Percentiles rank a stretch among this genome's conserved stretches.
Conservation (phyloP, 2,797 vertebrate species). For the Fistularia commersonii region DNA sequence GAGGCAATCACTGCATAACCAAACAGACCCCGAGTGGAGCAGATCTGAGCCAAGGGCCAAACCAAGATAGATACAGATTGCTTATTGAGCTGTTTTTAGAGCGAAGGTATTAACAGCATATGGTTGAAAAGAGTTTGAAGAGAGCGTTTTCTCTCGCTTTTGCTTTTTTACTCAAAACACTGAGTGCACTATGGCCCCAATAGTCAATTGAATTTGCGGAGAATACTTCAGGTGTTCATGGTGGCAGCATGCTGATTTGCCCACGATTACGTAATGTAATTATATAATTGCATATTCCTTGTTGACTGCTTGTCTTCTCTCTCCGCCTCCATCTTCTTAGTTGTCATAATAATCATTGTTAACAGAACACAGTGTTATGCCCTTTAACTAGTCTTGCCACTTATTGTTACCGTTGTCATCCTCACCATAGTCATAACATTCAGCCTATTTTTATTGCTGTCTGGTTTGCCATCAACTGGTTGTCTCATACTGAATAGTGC, state of each 20-base stretch:
- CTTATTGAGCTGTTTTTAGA: conserved; percentile 66
- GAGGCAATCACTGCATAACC: conserved; percentile 66
- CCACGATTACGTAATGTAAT: conserved; percentile 6
- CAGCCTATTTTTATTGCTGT: background rate
- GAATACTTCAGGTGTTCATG: no score
- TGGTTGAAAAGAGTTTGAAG: conserved; percentile 9
- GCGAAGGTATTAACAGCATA: conserved; percentile 45
- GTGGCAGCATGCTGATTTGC: conserved; percentile 5
- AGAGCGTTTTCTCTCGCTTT: background rate
- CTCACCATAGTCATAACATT: no score
- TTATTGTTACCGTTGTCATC: no score
- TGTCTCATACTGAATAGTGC: background rate
- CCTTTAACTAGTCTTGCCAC: no score
- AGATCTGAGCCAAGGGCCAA: conserved; percentile 58
- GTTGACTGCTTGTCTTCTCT: conserved; percentile 5
- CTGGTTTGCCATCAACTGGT: background rate
- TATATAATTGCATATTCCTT: conserved; percentile 16
- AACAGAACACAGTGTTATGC: no score
- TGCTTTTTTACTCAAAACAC: no score
- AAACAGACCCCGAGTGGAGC: conserved; percentile 59
- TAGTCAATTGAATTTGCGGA: no score
- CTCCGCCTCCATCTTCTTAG: conserved; percentile 1
- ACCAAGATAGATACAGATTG: conserved; percentile 54
- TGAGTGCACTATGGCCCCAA: background rate
- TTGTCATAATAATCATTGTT: background rate